Base-by-base conservation (phyloP, 2,797 vertebrate genomes). In the Anguilla marmorata region DNA sequence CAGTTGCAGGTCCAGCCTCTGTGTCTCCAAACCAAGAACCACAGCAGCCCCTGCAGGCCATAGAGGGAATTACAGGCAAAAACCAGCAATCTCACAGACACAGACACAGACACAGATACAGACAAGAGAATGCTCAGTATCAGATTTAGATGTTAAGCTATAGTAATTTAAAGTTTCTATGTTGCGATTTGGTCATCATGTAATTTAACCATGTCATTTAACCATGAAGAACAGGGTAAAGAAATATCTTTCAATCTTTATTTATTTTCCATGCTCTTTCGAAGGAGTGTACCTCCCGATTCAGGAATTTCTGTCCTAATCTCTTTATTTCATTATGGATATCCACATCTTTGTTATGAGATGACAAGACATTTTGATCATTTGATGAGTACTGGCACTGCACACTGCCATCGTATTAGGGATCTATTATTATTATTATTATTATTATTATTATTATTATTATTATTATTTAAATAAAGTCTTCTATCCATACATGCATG, bases 31-130 rank as follows among this genome's bases (percentile, higher is more conserved):
- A 48, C 58, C 74, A 87, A 90, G 90, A 89, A 56, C 90, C 90
- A 92, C 92, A 93, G 92, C 92, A 91, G 91, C 92, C 90, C 92
- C 92, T 93, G 92, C 92, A 93, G 92, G 91, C 82, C 27, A 12
- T 16, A 60, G 12, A 9, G 21, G 80, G 85, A 89, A 91, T 16
- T 91, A 87, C 89, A 27, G 69, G 3, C 0, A 24, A 6, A 72
- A 72, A 41, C 27, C 50, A 24, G 33, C 21, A 33, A 9, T 1
- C n/a, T 33, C 69, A 30, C 45, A 33, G 19, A 76, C 48, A 27
- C n/a, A 83, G 33, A 63, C 48, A 27, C n/a, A 83, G 33, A 63
- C 50, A 74, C 60, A 88, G 45, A 63, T 48, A 12, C 27, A n/a
- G 11, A 6, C 14, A 21, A 41, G 37, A 82, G 19, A n/a, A 24